Evolutionary conservation across 2,888 invertebrate species (phyloP), one percentile per base, ranked within the genome.

Genomic region (Cancer borealis): DNA sequence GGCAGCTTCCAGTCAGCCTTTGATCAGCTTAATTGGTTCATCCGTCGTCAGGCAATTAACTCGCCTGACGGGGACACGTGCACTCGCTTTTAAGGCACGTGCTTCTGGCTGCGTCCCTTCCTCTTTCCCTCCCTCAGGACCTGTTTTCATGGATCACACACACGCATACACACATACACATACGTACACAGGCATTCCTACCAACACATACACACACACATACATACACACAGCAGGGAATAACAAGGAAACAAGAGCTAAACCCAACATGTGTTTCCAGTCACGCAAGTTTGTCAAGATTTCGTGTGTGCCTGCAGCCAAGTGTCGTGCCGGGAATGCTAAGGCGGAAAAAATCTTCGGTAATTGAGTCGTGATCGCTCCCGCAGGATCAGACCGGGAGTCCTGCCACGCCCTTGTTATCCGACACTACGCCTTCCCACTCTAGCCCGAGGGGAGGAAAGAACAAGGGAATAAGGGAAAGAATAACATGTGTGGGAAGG

Each of bases 21-120:
- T 73, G 73, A 73, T 73, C 73, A 73, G 8, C 73, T 73, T 73
- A 73, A 73, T 73, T 73, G 73, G 73, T 73, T 73, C 73, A 73
- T 26, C 73, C n/a, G 73, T 73, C 73, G 73, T n/a, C 73, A 73
- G 73, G 73, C 73, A 73, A 73, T 73, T 73, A 73, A 26, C 73
- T 73, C 8, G 73, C 73, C n/a, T 73, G 73, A 73, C 73, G 73
- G 26, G 26, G 73, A 21, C 26, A 73, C 73, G 73, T 73, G 73
- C 5, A n/a, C n/a, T 1, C 6, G 73, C 3, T 26, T 73, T 3
- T 73, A n/a, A 73, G n/a, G 21, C 73, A 26, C 73, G 21, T 73
- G 73, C n/a, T 73, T 73, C 73, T 21, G 73, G 73, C 21, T 0
- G 73, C 73, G 73, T 73, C n/a, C 73, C 26, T 73, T 73, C 73